Conservation (phyloP, 2,888 invertebrate genomes). For the Harmothoe impar region DNA sequence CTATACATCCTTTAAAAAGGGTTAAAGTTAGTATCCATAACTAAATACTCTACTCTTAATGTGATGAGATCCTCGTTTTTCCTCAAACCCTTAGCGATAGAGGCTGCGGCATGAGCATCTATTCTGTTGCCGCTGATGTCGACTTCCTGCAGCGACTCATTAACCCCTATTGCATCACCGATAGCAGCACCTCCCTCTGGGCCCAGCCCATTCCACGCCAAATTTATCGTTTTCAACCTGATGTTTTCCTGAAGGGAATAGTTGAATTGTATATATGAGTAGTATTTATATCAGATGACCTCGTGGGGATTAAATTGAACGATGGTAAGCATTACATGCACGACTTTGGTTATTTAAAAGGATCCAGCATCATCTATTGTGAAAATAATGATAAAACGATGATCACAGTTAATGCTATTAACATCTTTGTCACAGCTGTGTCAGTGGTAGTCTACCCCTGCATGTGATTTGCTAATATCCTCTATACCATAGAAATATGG, state of each 20-base stretch:
- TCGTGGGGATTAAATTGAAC: background rate
- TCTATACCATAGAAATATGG: background rate
- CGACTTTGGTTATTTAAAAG: background rate
- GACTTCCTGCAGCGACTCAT: conserved; percentile 79
- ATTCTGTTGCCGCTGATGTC: conserved; percentile 82
- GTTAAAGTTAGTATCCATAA: too few species aligned
- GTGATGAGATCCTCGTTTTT: conserved; percentile 79
- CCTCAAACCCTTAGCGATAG: conserved; percentile 78
- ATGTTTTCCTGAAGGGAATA: conserved; percentile 79
- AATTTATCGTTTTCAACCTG: conserved; percentile 78
- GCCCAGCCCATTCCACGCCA: conserved; percentile 83
- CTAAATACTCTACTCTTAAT: conserved; percentile 72
- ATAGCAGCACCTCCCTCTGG: conserved; percentile 80
- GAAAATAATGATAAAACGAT: too few species aligned
- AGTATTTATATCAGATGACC: background rate
- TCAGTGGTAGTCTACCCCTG: too few species aligned
- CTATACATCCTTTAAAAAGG: too few species aligned
- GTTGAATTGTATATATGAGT: background rate
- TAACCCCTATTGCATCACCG: conserved; percentile 80
- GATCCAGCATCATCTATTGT: too few species aligned
- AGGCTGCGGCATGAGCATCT: conserved; percentile 75
- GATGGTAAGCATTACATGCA: background rate
- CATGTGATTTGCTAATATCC: too few species aligned
- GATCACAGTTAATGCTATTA: too few species aligned
- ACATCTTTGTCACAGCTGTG: too few species aligned